Base-by-base conservation (phyloP, 2,797 vertebrate genomes). In the Lophotriccus pileatus region DNA sequence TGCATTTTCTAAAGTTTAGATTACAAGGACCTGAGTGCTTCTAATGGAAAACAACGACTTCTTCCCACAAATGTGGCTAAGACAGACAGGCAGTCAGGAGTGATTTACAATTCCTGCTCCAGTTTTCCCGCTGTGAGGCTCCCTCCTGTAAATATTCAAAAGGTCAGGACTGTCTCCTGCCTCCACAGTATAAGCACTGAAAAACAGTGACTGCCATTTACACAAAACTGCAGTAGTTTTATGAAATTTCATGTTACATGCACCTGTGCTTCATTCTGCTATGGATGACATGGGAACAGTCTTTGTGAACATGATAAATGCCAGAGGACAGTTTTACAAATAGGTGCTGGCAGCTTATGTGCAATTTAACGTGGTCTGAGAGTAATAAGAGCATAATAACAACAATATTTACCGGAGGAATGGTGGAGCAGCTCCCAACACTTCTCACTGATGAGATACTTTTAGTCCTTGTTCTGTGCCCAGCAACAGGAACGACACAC, bases 381-480 rank as follows among this genome's bases (percentile, higher is more conserved):
- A n/a, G 10, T 30, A 80, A 12, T 49, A 49, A 43, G 27, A 68
- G 41, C 4, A 5, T 7, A 63, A 28, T 1, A 75, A 66, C 30
- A 82, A 19, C 8, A 70, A 27, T n/a, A 95, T 97, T 98, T 97
- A 99, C 99, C 24, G 96, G 97, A 81, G 99, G 98, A 97, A 99
- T 99, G 37, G 99, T 99, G 50, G 99, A 99, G 94, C 98, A 99
- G 97, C 98, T 99, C 36, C 98, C 98, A 60, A 95, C 25, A 84
- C 98, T 99, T 94, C 96, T 97, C 28, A 90, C 32, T 23, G 99
- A 99, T 9, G 96, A 97, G 76, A 98, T 91, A 77, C 99, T 99
- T 95, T 98, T 97, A 24, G 98, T 98, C 96, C 99, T 98, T 93
- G 70, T 97, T 94, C 99, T 98, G 85, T 97, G 97, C 28, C 97